Evolutionary conservation across 2,113 vertebrate genomes (phyloP), one percentile per base, ranked within the genome.

Genomic region (Caranx melampygus): DNA sequence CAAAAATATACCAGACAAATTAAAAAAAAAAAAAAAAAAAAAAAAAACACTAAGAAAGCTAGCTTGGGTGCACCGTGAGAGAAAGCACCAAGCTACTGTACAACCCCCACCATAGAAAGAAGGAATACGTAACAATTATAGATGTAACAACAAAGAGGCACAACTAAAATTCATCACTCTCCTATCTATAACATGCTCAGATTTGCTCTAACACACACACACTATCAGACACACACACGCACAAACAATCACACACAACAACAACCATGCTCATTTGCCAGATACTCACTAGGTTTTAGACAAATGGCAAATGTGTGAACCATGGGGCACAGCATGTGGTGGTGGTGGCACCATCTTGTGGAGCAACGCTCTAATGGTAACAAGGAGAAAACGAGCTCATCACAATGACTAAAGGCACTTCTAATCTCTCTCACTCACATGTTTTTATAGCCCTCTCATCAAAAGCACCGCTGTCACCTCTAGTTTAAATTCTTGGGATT

Each of bases 381-480:
- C 4, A 57, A 76, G 40, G 65, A 86, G 78, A 75, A 59, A 57
- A 85, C 40, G 31, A 75, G 73, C 81, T 82, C 84, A 79, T 82
- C 72, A 73, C 59, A 74, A 76, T 14, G 68, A 88, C 89, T 58
- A 61, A 93, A 92, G 91, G 93, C 91, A 92, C 91, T 92, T 94
- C 85, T 89, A 82, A 81, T 78, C 67, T 35, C 57, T 62, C 76
- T 65, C 71, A 34, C 63, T 64, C 37, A 34, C 64, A 1, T 12
- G 14, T 61, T 74, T 86, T 64, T 35, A 47, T 78, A 89, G 83
- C 80, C 82, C 85, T 92, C 85, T 44, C 35, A 55, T 68, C 65
- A 81, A 60, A 89, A 87, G 79, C 87, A 73, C 72, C 67, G 59
- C 80, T 49, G 52, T 78, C 77, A 77, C 76, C 55, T 77, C 78